Evolutionary conservation across 2,113 vertebrate species (phyloP), one percentile per base, ranked within the genome.

Genomic region (Rhadina sibilatrix): DNA sequence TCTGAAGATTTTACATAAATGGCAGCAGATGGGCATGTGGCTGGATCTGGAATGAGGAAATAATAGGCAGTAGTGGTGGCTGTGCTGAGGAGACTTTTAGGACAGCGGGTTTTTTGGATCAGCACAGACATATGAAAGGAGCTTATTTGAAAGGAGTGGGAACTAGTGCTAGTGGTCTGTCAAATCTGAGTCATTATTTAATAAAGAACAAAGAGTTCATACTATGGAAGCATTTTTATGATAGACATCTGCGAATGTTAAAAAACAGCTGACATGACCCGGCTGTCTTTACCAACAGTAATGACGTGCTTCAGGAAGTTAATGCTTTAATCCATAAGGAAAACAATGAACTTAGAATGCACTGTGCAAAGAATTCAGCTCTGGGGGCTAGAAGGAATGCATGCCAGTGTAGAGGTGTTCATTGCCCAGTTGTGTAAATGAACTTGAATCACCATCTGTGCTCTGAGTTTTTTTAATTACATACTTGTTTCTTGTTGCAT

Each of bases 21-120:
- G 38, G 12, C 18, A 85, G 33, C 30, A 87, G 65, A 49, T 78
- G 33, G 11, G 9, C 4, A 1, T 0, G 0, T 2, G 3, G 4
- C 31, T 77, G 17, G 2, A 5, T 57, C 42, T 86, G 17, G 7
- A 11, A 28, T 70, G 25, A 59, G 22, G 27, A 68, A 63, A 12
- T 54, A 63, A 30, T 25, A 64, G 37, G 2, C 21, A 52, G 2
- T 59, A 57, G 20, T 70, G 28, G 4, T 61, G 50, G 12, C 46
- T 70, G 23, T 56, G 22, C 30, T 71, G 38, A 35, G 22, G 10
- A 59, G 9, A 46, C 15, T 82, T 9, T 52, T 20, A 53, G 28
- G 4, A 37, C 30, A 30, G 31, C 13, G 28, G 6, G 2, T 12
- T 78, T 57, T 85, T 83, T 40, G 5, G 3, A 16, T 91, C 8